Percentiles rank a stretch among this genome's conserved stretches.
phyloP scores from a whole-genome alignment of 1,140 invertebrate genomes.

The Cyclina sinensis region DNA sequence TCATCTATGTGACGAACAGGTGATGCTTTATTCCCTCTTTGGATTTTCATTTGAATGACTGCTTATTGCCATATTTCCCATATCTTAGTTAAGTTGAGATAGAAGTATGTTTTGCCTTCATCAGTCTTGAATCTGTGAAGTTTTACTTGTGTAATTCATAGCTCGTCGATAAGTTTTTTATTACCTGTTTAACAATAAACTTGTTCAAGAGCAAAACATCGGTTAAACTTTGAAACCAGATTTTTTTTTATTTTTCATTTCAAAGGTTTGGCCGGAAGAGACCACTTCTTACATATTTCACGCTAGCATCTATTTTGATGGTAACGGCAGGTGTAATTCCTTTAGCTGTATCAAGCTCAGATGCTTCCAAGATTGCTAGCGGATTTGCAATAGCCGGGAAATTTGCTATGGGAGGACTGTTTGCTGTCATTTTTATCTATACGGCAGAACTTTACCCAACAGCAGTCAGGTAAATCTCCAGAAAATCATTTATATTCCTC shows the following conservation, averaged over 20 bases:
- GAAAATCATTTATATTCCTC: neutral
- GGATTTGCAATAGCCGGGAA: slow-evolving; percentile 92
- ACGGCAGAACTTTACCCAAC: slow-evolving; percentile 93
- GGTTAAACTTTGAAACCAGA: too few species aligned
- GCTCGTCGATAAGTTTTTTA: too few species aligned
- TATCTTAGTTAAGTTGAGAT: too few species aligned
- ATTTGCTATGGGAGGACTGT: slow-evolving; percentile 92
- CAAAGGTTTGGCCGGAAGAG: slow-evolving; percentile 90
- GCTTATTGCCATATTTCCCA: too few species aligned
- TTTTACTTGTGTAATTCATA: too few species aligned
- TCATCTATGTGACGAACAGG: slow-evolving; percentile 90
- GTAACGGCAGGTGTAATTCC: slow-evolving; percentile 76
- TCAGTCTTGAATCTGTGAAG: too few species aligned
- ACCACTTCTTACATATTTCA: slow-evolving; percentile 73
- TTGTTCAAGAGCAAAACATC: too few species aligned
- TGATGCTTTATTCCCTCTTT: too few species aligned
- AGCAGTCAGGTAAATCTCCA: slow-evolving; percentile 86
- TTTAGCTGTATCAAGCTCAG: neutral
- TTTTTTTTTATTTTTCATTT: neutral
- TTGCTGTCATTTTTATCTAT: slow-evolving; percentile 96
- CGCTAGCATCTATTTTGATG: slow-evolving; percentile 76
- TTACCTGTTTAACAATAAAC: too few species aligned
- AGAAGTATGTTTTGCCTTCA: too few species aligned
- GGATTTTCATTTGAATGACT: too few species aligned
- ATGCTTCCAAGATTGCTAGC: slow-evolving; percentile 8